Evolutionary conservation across 23 tunicate species (phyloP).

Genomic region (Trididemnum miniatum): DNA sequence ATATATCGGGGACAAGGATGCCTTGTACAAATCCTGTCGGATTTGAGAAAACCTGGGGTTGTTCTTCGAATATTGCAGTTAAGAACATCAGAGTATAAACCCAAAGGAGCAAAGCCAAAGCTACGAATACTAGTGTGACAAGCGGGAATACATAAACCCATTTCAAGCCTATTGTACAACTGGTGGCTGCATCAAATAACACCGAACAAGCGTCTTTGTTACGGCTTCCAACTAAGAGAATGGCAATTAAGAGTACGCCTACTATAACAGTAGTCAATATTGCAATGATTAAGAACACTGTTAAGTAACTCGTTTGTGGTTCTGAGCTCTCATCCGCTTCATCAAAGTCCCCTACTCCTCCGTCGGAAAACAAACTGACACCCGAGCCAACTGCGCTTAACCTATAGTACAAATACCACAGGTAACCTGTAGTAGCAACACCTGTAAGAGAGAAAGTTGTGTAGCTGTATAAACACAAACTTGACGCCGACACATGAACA

Average conservation of each 20-base stretch:
- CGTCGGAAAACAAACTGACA: constrained; percentile 13
- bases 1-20: constrained; percentile 36
- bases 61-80: constrained; percentile 58
- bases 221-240: constrained; percentile 49
- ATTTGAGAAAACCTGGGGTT: constrained; percentile 7
- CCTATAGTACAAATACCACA: constrained; percentile 76
- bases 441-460: constrained; percentile 64
- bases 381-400: constrained; percentile 42
- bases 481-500: constrained; percentile 52
- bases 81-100: constrained; percentile 37
- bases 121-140: constrained; percentile 22
- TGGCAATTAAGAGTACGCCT: constrained; percentile 21
- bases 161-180: constrained; percentile 37
- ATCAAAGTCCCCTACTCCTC: not conserved
- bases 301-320: constrained; percentile 65
- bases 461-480: constrained; percentile 78
- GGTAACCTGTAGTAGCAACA: constrained; percentile 34
- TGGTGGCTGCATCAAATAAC: constrained; percentile 46
- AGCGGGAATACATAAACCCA: constrained; percentile 78
- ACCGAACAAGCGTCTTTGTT: constrained; percentile 65
- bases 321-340: constrained; percentile 8
- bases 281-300: constrained; percentile 53
- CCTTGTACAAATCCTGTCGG: constrained; percentile 18
- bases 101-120: constrained; percentile 58
- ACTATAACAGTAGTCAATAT: constrained; percentile 49